A percentile compares a stretch with the other conserved stretches of the same genome.
These are phyloP conservation scores for Brachylomia viminalis DNA, from an alignment of 2,888 invertebrate genomes.

Conservation along the genomic window DNA sequence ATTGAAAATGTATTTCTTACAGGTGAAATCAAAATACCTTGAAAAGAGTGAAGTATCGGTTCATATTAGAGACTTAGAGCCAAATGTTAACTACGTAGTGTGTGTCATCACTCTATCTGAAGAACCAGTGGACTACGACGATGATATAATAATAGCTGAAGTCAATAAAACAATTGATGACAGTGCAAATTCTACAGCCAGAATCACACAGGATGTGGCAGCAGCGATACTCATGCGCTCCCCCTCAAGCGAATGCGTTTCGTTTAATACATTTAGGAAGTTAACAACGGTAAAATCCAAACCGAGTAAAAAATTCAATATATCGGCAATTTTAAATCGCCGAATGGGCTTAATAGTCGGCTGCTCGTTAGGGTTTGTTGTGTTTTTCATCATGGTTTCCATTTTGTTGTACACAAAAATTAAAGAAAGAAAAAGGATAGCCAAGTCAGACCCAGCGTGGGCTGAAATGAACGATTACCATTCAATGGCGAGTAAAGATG, in stretches of 20 bases:
- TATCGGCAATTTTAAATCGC: slow-evolving; percentile 82
- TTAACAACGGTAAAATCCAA: slow-evolving; percentile 75
- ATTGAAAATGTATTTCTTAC: slow-evolving; percentile 64
- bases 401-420: slow-evolving; percentile 87
- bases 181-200: slow-evolving; percentile 76
- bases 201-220: slow-evolving; percentile 81
- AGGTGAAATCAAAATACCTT: slow-evolving; percentile 85
- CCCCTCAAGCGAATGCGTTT: slow-evolving; percentile 86
- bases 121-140: slow-evolving; percentile 77
- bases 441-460: slow-evolving; percentile 87
- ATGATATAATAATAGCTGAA: slow-evolving; percentile 68
- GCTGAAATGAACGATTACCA: slow-evolving; percentile 88
- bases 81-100: slow-evolving; percentile 83
- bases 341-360: slow-evolving; percentile 88
- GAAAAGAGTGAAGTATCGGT: slow-evolving; percentile 83
- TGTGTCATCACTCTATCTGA: slow-evolving; percentile 84
- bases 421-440: slow-evolving; percentile 87
- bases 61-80: slow-evolving; percentile 79
- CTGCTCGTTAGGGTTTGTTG: slow-evolving; percentile 85
- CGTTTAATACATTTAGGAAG: slow-evolving; percentile 85
- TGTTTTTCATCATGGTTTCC: slow-evolving; percentile 87
- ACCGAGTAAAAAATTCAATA: slow-evolving; percentile 78
- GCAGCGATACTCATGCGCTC: slow-evolving; percentile 82
- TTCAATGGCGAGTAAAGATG: slow-evolving; percentile 88
- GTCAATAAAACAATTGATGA: slow-evolving; percentile 75